Percentiles rank a stretch among this genome's conserved stretches.
Conservation (phyloP, 2,888 invertebrate genomes). For the Acanthoscelides obtectus region DNA sequence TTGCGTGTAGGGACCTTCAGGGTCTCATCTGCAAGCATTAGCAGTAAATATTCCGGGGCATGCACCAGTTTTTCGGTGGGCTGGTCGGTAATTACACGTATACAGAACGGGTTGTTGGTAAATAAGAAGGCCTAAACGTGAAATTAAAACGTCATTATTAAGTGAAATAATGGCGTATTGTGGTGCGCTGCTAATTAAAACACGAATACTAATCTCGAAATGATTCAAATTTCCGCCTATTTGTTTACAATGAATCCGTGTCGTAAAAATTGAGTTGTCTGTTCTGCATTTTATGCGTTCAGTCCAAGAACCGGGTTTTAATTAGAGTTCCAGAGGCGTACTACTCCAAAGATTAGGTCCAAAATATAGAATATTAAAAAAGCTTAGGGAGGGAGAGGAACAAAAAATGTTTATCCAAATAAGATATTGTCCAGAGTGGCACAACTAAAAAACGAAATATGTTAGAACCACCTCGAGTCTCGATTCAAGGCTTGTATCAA, state of each 20-base stretch:
- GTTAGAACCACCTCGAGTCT: too few relatives aligned
- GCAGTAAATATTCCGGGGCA: background rate
- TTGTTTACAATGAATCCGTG: background rate
- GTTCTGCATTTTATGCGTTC: background rate
- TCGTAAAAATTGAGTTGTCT: background rate
- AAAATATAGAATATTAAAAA: too few relatives aligned
- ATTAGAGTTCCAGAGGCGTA: background rate
- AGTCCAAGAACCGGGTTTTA: background rate
- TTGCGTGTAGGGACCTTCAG: background rate
- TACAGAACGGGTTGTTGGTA: background rate
- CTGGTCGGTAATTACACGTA: background rate
- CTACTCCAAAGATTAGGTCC: too few relatives aligned
- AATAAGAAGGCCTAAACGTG: background rate
- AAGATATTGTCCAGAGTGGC: too few relatives aligned
- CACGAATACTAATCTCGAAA: background rate
- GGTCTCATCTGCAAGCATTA: background rate
- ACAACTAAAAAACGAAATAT: too few relatives aligned
- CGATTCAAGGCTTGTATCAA: too few relatives aligned
- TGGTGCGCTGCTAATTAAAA: background rate
- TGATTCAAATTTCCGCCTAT: background rate
- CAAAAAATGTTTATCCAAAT: too few relatives aligned
- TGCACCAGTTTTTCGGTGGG: background rate
- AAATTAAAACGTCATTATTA: background rate
- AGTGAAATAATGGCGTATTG: background rate
- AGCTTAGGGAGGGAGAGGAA: too few relatives aligned